A percentile compares a stretch with the other conserved stretches of the same genome.
phyloP scores from a whole-genome alignment of 2,113 vertebrate species.

The Eidolon helvum region DNA sequence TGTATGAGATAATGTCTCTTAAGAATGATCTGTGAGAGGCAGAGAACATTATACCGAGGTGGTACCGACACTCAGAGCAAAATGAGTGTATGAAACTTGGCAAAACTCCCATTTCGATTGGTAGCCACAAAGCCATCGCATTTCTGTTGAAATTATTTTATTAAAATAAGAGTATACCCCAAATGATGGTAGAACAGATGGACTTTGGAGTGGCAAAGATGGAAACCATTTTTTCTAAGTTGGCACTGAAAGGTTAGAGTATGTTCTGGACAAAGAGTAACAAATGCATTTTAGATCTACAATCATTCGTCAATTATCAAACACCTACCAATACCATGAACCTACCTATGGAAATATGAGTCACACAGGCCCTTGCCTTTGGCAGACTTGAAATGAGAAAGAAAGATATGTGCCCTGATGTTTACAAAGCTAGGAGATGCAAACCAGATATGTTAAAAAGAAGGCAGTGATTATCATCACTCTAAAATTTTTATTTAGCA shows the following conservation, averaged over 20 bases:
- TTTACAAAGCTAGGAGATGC: background rate
- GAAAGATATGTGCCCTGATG: background rate
- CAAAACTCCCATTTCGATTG: background rate
- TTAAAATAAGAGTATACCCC: background rate
- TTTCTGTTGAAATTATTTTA: conserved; percentile 38
- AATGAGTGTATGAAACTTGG: background rate
- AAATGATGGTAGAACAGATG: background rate
- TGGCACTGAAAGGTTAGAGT: background rate
- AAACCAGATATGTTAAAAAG: background rate
- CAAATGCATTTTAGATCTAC: background rate
- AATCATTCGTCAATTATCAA: background rate
- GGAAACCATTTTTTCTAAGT: background rate
- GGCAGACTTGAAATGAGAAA: background rate
- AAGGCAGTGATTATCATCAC: background rate
- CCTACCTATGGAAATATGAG: background rate
- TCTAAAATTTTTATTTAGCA: background rate
- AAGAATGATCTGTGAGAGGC: conserved; percentile 49
- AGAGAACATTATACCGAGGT: background rate
- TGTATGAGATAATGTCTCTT: conserved; percentile 66
- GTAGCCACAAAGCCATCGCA: background rate
- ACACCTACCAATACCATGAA: background rate
- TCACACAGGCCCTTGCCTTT: background rate
- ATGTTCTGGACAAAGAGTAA: background rate
- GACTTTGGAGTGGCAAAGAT: background rate
- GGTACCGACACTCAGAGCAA: conserved; percentile 10